phyloP scores from a whole-genome alignment of 2,888 invertebrate genomes.

The Patella ulyssiponensis region DNA sequence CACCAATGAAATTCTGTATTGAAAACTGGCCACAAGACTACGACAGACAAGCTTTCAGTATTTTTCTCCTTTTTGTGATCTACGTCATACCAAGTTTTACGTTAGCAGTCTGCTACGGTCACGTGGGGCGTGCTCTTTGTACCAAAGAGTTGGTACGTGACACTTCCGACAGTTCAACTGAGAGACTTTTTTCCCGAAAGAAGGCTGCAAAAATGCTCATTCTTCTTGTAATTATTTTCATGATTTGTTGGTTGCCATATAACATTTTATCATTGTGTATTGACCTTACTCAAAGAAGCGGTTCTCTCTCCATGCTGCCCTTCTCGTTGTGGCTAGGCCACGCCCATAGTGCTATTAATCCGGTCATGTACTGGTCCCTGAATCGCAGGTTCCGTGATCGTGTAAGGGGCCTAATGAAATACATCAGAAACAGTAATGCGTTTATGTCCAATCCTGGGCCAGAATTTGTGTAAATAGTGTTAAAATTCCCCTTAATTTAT shows the following conservation, averaged over 20 bases:
- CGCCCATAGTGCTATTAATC: conserved; percentile 84
- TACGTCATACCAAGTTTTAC: conserved; percentile 81
- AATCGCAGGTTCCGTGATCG: conserved; percentile 73
- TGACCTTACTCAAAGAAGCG: conserved; percentile 73
- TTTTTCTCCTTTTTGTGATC: conserved; percentile 82
- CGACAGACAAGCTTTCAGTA: conserved; percentile 78
- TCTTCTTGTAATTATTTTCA: conserved; percentile 82
- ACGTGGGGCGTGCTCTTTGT: conserved; percentile 74
- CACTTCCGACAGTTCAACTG: conserved; percentile 49
- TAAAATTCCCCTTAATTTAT: too few species aligned
- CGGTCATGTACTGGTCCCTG: conserved; percentile 84
- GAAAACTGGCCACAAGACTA: conserved; percentile 77
- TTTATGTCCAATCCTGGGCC: conserved; percentile 22
- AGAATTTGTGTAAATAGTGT: not conserved
- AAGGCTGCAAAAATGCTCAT: conserved; percentile 84
- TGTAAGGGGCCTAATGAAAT: conserved; percentile 43
- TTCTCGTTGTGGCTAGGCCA: conserved; percentile 83
- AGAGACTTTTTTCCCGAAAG: conserved; percentile 78
- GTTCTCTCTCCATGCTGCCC: conserved; percentile 72
- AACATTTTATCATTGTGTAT: conserved; percentile 80
- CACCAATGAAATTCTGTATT: conserved; percentile 75
- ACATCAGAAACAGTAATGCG: conserved; percentile 20
- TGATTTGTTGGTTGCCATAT: conserved; percentile 85
- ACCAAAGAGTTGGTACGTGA: conserved; percentile 53
- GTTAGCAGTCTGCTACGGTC: conserved; percentile 69